Evolutionary conservation across 2,888 invertebrate genomes (phyloP).

Genomic region (Cerastis rubricosa): DNA sequence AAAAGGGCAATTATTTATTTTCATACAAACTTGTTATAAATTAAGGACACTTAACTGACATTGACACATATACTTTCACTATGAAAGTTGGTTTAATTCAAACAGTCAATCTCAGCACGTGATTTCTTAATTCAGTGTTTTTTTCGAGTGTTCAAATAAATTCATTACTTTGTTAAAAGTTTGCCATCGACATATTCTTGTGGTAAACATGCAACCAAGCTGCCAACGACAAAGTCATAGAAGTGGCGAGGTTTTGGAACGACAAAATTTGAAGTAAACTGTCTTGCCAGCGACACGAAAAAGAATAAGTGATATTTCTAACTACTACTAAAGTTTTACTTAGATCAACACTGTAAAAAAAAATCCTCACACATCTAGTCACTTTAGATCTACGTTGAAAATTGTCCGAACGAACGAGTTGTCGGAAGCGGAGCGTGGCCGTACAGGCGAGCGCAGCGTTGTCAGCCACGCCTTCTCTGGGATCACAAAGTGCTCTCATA

Average conservation of each 20-base stretch:
- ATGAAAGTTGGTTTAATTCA: slow-evolving; percentile 24
- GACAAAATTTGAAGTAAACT: background rate
- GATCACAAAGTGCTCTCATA: background rate
- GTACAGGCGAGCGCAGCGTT: slow-evolving; percentile 5
- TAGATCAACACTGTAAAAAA: background rate
- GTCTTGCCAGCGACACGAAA: background rate
- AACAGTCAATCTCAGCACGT: background rate
- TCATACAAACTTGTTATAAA: slow-evolving; percentile 19
- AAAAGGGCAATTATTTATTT: background rate
- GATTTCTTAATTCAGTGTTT: background rate
- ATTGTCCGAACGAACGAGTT: slow-evolving; percentile 16
- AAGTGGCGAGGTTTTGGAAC: background rate
- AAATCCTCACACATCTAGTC: slow-evolving; percentile 8
- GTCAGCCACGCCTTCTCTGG: background rate
- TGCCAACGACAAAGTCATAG: background rate
- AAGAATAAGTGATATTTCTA: background rate
- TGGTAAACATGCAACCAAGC: background rate
- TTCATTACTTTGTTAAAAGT: background rate
- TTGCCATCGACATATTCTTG: background rate
- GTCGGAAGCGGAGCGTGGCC: slow-evolving; percentile 22
- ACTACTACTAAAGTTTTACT: background rate
- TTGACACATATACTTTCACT: slow-evolving; percentile 35
- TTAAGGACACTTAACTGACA: slow-evolving; percentile 11
- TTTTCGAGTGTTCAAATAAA: background rate
- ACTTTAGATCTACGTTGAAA: slow-evolving; percentile 28